These are phyloP conservation scores for Vesta saturnalis DNA, from an alignment of 2,888 invertebrate genomes.

Conservation along the genomic window DNA sequence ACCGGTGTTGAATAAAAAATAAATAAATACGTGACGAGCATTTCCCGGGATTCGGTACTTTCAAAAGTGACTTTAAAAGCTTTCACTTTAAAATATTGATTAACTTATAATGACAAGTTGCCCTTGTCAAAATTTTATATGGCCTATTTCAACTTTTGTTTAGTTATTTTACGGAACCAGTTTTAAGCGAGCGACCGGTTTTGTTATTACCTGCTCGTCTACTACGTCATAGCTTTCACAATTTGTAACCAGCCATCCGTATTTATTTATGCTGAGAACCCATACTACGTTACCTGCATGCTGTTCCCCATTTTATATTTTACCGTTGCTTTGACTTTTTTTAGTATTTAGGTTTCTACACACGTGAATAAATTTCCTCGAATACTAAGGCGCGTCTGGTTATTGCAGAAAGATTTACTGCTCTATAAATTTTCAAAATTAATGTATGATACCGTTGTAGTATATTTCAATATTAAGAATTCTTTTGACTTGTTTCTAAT, in stretches of 20 bases:
- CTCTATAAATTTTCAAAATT: no score
- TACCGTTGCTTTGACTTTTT: conserved; percentile 46
- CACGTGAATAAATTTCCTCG: conserved; percentile 3
- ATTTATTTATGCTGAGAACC: conserved; percentile 36
- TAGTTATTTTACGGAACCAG: conserved; percentile 34
- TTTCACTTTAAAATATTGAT: conserved; percentile 28
- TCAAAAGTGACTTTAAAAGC: not conserved
- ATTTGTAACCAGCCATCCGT: conserved; percentile 43
- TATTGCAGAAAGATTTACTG: no score
- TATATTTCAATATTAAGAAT: no score
- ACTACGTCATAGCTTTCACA: conserved; percentile 48
- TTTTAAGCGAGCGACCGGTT: conserved; percentile 38
- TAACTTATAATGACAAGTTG: conserved; percentile 39
- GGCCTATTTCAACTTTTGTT: conserved; percentile 33
- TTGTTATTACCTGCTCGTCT: conserved; percentile 41
- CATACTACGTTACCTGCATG: conserved; percentile 43
- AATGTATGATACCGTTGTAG: no score
- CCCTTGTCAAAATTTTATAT: conserved; percentile 36
- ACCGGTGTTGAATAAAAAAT: conserved; percentile 14
- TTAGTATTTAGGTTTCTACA: conserved; percentile 31
- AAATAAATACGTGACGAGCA: not conserved
- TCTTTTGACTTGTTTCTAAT: no score
- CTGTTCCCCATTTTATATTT: conserved; percentile 45
- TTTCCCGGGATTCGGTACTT: not conserved
- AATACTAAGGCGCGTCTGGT: no score